Base-by-base conservation (phyloP, 2,113 vertebrate genomes). In the Columba livia region DNA sequence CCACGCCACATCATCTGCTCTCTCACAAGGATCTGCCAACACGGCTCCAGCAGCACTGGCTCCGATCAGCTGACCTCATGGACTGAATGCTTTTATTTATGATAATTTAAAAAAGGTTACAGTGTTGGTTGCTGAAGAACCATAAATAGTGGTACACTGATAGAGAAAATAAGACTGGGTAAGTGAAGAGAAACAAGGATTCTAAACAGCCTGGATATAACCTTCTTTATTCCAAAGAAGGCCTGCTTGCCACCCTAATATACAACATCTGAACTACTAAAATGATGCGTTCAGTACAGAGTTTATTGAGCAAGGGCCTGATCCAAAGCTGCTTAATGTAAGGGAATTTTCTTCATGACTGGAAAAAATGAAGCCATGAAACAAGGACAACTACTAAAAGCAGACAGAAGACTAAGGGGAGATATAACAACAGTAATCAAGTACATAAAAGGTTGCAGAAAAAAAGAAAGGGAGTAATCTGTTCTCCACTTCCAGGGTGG, bases 311-410 rank as follows among this genome's bases (percentile, higher is more conserved):
- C 16, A 54, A 40, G 17, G 21, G 6, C 36, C 36, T 58, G 31
- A 73, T 79, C 67, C 54, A 88, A 89, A 91, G 32, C 25, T 9
- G 20, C n/a, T 89, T 47, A 18, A 40, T 40, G 26, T n/a, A 75
- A 51, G 12, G 58, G 77, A 85, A 77, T 95, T 92, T 94, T 74
- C 61, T 32, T 74, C 48, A 21, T 66, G 31, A 57, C 48, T 74
- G 57, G 60, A 81, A 89, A 57, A 92, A 93, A 89, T 20, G 34
- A 90, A 78, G 42, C 38, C 65, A 44, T n/a, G 69, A 93, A 91
- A 75, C 60, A 89, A 74, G 72, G 65, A 81, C 26, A 61, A 74
- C 47, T 42, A 65, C 57, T 44, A 26, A 53, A 88, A 82, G 53
- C 5, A 81, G 56, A 64, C 10, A 47, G 70, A 85, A 91, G 86